Evolutionary conservation across 2,888 invertebrate genomes (phyloP).

Genomic region (Lamproptera curius): DNA sequence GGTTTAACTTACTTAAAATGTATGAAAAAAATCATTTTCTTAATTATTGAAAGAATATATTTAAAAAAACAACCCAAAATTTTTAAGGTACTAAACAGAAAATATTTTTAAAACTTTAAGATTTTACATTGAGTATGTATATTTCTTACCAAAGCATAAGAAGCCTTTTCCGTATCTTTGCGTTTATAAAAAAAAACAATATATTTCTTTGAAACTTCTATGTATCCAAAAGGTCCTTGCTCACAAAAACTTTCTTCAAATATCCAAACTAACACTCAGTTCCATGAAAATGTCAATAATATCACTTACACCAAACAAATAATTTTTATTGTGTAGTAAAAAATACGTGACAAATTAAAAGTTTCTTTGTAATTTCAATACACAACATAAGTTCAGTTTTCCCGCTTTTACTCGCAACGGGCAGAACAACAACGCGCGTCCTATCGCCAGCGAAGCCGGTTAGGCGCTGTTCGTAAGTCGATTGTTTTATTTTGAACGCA

Average conservation of each 20-base stretch:
- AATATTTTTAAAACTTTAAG: too few species aligned
- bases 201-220: background rate
- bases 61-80: too few species aligned
- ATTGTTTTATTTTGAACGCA: conserved; percentile 66
- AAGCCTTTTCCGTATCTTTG: background rate
- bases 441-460: conserved; percentile 65
- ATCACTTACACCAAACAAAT: too few species aligned
- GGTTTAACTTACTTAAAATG: too few species aligned
- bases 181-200: background rate
- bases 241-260: background rate
- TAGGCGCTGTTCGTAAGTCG: conserved; percentile 44
- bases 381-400: conserved; percentile 33
- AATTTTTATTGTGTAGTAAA: too few species aligned
- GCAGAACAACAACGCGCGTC: conserved; percentile 45
- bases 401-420: conserved; percentile 48
- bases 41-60: too few species aligned
- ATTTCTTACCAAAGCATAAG: background rate
- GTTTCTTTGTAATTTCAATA: background rate
- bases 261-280: background rate
- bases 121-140: too few species aligned
- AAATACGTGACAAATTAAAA: too few species aligned
- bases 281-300: too few species aligned
- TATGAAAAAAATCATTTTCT: too few species aligned
- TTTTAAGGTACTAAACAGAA: too few species aligned
- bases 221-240: background rate